These are phyloP conservation scores for Axea sp. DNA, from an alignment of 2,888 invertebrate genomes.

Conservation along the genomic window DNA sequence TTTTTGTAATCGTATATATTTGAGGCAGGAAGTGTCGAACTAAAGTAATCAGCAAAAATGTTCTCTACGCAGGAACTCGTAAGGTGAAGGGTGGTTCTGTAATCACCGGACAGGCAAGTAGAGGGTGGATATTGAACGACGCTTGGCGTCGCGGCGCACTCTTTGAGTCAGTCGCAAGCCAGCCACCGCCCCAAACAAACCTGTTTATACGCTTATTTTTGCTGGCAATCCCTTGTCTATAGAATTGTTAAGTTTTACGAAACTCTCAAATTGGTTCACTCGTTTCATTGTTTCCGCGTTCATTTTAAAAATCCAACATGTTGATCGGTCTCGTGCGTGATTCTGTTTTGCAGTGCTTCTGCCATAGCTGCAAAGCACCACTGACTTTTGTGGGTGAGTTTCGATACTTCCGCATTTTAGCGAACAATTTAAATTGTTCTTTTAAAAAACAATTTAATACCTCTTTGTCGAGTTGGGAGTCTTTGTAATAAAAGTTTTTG, in stretches of 20 bases:
- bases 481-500: no score
- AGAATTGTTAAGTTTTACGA: not conserved
- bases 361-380: slow-evolving; percentile 94
- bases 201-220: slow-evolving; percentile 68
- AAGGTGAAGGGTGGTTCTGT: slow-evolving; percentile 50
- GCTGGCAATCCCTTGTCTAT: slow-evolving; percentile 18
- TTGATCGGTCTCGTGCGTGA: slow-evolving; percentile 94
- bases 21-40: slow-evolving; percentile 45
- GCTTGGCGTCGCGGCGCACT: slow-evolving; percentile 81
- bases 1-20: slow-evolving; percentile 36
- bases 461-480: slow-evolving; percentile 35
- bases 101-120: slow-evolving; percentile 28
- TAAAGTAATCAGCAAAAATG: slow-evolving; percentile 47
- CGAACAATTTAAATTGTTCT: no score
- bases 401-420: slow-evolving; percentile 19
- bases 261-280: no score
- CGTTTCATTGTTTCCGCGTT: no score
- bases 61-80: slow-evolving; percentile 21
- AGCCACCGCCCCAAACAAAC: slow-evolving; percentile 82
- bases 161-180: slow-evolving; percentile 82
- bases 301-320: slow-evolving; percentile 82
- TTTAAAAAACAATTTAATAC: not conserved
- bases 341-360: slow-evolving; percentile 96
- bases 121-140: slow-evolving; percentile 81
- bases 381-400: slow-evolving; percentile 79